phyloP scores from a whole-genome alignment of 1,140 invertebrate species.

The Panulirus ornatus region DNA sequence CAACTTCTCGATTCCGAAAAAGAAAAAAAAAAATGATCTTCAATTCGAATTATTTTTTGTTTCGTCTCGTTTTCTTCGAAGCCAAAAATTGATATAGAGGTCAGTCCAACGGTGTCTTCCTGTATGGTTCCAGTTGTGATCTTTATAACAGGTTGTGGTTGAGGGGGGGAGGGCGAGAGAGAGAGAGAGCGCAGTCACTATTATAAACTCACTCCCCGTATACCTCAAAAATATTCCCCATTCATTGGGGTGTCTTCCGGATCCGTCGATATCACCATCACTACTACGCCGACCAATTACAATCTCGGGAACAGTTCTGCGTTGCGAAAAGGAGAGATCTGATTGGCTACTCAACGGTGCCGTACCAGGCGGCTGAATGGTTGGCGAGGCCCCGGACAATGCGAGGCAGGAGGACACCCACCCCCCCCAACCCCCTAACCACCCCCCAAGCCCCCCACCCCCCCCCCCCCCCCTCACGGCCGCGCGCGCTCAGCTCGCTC shows the following conservation, averaged over 20 bases:
- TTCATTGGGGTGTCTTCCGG: conserved; percentile 55
- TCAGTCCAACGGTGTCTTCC: too few species aligned
- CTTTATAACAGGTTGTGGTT: too few species aligned
- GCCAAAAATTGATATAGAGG: too few species aligned
- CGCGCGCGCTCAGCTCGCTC: too few species aligned
- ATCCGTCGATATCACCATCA: conserved; percentile 59
- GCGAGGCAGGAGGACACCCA: conserved; percentile 9
- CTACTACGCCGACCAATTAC: conserved; percentile 55
- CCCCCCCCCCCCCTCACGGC: too few species aligned
- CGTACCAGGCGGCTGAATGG: conserved; percentile 70
- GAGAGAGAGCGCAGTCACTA: conserved; percentile 24
- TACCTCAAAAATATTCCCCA: conserved; percentile 54
- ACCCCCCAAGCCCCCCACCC: too few species aligned
- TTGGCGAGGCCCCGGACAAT: conserved; percentile 51
- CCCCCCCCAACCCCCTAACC: too few species aligned
- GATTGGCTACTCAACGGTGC: conserved; percentile 69
- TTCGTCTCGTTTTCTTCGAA: not conserved
- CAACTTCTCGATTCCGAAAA: too few species aligned
- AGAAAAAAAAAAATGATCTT: too few species aligned
- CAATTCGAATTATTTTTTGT: not conserved
- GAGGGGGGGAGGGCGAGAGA: not conserved
- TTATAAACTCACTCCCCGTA: conserved; percentile 25
- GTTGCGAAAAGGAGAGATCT: conserved; percentile 70
- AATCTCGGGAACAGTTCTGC: conserved; percentile 64
- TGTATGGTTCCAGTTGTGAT: too few species aligned